These are phyloP conservation scores for Mesorhabditis sp. DNA, from an alignment of 2,888 invertebrate genomes.

Conservation along the genomic window DNA sequence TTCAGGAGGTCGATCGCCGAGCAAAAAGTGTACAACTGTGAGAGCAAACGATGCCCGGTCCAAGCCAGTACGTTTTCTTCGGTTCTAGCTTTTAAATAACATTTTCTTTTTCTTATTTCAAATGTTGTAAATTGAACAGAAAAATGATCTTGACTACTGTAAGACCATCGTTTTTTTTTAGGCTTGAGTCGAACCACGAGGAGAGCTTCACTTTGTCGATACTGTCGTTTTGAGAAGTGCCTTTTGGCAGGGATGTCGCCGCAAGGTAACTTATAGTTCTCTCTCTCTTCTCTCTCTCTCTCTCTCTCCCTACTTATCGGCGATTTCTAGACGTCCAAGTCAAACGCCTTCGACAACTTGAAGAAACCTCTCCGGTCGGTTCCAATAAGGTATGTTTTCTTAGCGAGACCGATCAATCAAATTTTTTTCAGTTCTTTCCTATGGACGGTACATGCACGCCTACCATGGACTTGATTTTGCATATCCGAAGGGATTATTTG, in stretches of 20 bases:
- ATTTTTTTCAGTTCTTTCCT: neutral
- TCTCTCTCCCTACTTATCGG: no score
- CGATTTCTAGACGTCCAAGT: neutral
- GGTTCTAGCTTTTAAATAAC: neutral
- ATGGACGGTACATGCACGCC: neutral
- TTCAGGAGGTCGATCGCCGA: neutral
- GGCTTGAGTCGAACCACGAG: neutral
- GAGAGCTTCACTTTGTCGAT: neutral
- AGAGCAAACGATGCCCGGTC: neutral
- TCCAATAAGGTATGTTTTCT: neutral
- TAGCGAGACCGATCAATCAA: neutral
- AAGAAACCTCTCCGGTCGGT: neutral
- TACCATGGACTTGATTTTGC: neutral
- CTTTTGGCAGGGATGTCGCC: neutral
- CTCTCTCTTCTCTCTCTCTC: neutral
- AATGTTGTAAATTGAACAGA: neutral
- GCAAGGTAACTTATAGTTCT: neutral
- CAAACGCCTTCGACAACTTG: neutral
- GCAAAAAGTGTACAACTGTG: neutral
- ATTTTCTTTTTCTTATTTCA: neutral
- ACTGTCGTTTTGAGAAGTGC: slow-evolving; percentile 1
- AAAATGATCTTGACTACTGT: neutral
- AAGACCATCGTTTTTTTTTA: neutral
- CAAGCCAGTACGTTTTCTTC: neutral
- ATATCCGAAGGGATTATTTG: neutral